Evolutionary conservation across 2,888 invertebrate species (phyloP).

Genomic region (Ctena decussata): DNA sequence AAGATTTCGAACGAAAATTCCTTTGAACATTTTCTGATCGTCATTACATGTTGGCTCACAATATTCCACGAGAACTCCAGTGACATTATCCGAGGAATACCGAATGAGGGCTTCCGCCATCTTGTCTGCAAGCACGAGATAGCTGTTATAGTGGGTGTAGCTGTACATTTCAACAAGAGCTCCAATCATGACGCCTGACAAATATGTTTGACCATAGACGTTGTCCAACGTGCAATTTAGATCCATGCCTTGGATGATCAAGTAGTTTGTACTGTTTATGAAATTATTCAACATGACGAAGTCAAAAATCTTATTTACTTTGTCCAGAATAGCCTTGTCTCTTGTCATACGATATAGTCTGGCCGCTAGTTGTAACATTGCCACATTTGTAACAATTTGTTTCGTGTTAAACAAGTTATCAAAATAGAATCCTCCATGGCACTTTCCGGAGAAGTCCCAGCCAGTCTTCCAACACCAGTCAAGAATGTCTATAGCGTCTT

Average conservation of each 20-base stretch:
- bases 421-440: conserved; percentile 74
- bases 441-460: conserved; percentile 66
- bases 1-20: conserved; percentile 70
- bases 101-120: conserved; percentile 64
- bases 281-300: conserved; percentile 66
- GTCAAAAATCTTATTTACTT: conserved; percentile 59
- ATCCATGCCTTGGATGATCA: conserved; percentile 62
- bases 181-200: conserved; percentile 67
- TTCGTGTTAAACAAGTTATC: conserved; percentile 66
- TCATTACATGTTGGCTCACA: conserved; percentile 71
- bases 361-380: conserved; percentile 66
- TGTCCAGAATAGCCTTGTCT: conserved; percentile 43
- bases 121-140: conserved; percentile 65
- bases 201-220: conserved; percentile 67
- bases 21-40: conserved; percentile 73
- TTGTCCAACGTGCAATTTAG: conserved; percentile 54
- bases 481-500: conserved; percentile 64
- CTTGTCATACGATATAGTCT: conserved; percentile 67
- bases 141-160: conserved; percentile 44
- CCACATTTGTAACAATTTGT: conserved; percentile 72
- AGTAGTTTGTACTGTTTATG: conserved; percentile 64
- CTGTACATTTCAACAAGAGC: conserved; percentile 71
- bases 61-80: conserved; percentile 69
- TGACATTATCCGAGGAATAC: conserved; percentile 50
- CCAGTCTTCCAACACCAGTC: conserved; percentile 73